Evolutionary conservation across 2,888 invertebrate genomes (phyloP), one percentile per base, ranked within the genome.

Genomic region (Rhingia campestris): DNA sequence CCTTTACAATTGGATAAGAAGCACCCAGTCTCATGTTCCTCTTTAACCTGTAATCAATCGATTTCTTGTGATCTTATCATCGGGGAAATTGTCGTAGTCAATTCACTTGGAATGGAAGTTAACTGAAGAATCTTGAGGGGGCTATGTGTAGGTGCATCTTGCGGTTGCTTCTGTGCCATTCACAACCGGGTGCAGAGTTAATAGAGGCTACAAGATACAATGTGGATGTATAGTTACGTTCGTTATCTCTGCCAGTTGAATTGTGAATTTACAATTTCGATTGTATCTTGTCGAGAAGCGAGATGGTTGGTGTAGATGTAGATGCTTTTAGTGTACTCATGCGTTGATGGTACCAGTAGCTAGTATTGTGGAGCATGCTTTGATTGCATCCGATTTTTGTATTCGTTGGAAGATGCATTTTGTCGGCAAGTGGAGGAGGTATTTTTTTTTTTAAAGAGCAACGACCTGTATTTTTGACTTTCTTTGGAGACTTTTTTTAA

Each of bases 11-110:
- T 51, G 67, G 63, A 54, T 43, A 53, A 66, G 45, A 59, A 56
- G 33, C 69, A 67, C 45, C 41, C 49, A 61, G 56, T 67, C 72
- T 72, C 66, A 49, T 59, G 73, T 74, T 79, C 58, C 67, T 43
- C 32, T 53, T 79, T 69, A 82, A 84, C 84, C 58, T 84, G 84
- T 70, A 84, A 84, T 84, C 84, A 84, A 84, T 79, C 79, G 84
- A 84, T 66, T 81, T 70, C 64, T 51, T 64, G 61, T 66, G 84
- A 84, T 84, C 79, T 84, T 84, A 84, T 84, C 84, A 70, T 35
- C 49, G 56, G 61, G 30, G 53, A 74, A 84, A 79, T 69, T 84
- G 82, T 79, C 74, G 73, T 77, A 69, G 66, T 70, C 79, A 70
- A 53, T 67, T 70, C 79, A 66, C 41, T 67, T 69, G 51, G 49